Evolutionary conservation across 2,888 invertebrate genomes (phyloP).

Genomic region (Polylopha cassiicola): DNA sequence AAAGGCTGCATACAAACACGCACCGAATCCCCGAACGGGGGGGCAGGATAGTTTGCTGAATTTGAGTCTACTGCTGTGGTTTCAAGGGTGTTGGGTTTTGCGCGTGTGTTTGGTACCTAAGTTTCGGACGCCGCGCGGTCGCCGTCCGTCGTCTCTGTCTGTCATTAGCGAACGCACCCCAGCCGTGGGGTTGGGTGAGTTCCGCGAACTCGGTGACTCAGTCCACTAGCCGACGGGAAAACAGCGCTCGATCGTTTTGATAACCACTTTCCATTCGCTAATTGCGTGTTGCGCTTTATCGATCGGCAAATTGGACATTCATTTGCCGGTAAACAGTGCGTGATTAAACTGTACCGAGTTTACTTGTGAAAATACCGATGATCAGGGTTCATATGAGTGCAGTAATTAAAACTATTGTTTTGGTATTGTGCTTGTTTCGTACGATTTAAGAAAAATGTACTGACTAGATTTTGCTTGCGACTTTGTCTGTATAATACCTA

Average conservation of each 20-base stretch:
- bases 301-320: constrained; percentile 38
- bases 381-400: too few relatives aligned
- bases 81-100: constrained; percentile 65
- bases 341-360: constrained; percentile 24
- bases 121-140: constrained; percentile 39
- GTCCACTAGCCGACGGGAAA: constrained; percentile 51
- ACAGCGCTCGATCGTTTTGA: constrained; percentile 56
- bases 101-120: constrained; percentile 46
- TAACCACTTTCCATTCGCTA: constrained; percentile 51
- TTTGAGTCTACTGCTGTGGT: constrained; percentile 62
- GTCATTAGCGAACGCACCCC: constrained; percentile 71
- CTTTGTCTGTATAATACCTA: too few relatives aligned
- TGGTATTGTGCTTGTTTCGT: too few relatives aligned
- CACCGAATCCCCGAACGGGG: constrained; percentile 58
- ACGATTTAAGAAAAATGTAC: too few relatives aligned
- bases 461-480: too few relatives aligned
- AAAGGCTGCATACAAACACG: constrained; percentile 75
- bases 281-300: constrained; percentile 45
- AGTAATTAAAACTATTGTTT: too few relatives aligned
- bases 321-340: constrained; percentile 36
- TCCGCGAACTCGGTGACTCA: constrained; percentile 70
- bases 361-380: too few relatives aligned
- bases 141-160: constrained; percentile 57
- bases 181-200: constrained; percentile 57
- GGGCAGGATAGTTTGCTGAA: constrained; percentile 42